Evolutionary conservation across 1,140 invertebrate species (phyloP), one percentile per base, ranked within the genome.

Genomic region (Drosophila bocqueti): DNA sequence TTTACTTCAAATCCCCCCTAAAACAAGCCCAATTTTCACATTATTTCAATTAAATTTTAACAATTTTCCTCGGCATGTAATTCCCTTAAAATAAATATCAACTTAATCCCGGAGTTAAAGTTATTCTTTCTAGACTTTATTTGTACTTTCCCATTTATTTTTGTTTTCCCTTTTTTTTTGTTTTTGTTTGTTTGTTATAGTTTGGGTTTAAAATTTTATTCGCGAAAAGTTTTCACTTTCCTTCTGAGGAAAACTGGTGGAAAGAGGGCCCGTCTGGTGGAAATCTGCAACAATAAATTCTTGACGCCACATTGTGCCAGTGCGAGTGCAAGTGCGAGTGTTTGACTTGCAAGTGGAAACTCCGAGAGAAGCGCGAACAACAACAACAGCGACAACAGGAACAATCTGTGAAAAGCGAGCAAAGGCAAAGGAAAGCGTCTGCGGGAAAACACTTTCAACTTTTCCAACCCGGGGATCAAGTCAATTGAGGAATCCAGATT

Each of bases 151-250:
- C 15, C 47, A 49, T 49, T 49, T 49, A 10, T 26, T 26, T 49
- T 49, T 49, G 47, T 11, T 67, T 36, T 24, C 9, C 29, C 7
- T 1, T 8, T 29, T 6, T 31, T 5, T 8, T 34, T 21, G 49
- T 21, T 40, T 64, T 81, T 66, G 26, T 21, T 55, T 38, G 34
- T 57, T 57, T 55, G 34, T 40, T 40, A 38, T 40, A 24, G 36
- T 57, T 81, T 84, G 69, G 65, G 58, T 31, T 58, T 83, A 72
- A 90, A 81, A 90, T 84, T 90, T 90, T 73, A 75, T 75, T 84
- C 84, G 81, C 84, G 81, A 75, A 90, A 90, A 90, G 81, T 90
- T 90, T 90, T 90, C 85, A 90, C 85, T 90, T 89, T 89, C 85
- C 62, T 79, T 76, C 7, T n/a, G 34, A 64, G 45, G 46, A 45